These are phyloP conservation scores for Periophthalmus modestus DNA, from an alignment of 2,113 vertebrate genomes.

Conservation along the genomic window DNA sequence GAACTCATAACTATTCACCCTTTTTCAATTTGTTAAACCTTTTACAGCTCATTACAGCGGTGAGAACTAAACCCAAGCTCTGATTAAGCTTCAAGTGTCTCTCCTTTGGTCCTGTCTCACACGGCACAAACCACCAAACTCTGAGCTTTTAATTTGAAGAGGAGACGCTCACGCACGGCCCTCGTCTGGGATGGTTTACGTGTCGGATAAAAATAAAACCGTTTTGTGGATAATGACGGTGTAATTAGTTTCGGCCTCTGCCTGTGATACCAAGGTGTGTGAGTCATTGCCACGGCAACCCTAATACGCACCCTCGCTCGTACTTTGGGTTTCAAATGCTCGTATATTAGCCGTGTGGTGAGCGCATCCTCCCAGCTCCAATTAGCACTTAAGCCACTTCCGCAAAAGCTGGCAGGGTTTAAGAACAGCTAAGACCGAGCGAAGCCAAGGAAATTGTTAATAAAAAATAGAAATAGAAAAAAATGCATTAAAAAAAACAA, in stretches of 20 bases:
- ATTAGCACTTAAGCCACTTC: constrained; percentile 28
- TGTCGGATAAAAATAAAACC: constrained; percentile 11
- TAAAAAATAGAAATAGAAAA: neutral
- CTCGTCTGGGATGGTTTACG: neutral
- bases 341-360: constrained; percentile 40
- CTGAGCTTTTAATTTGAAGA: neutral
- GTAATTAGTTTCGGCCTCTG: constrained; percentile 22
- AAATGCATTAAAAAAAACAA: neutral
- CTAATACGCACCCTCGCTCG: constrained; percentile 33
- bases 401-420: constrained; percentile 12
- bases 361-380: constrained; percentile 29
- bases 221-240: constrained; percentile 11
- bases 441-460: neutral
- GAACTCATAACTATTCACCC: neutral
- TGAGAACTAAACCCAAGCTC: neutral
- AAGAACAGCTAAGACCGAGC: neutral
- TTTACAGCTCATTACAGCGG: neutral
- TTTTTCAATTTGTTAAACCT: constrained; percentile 3
- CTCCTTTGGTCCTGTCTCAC: neutral
- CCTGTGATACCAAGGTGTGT: constrained; percentile 20
- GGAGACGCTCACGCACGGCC: constrained; percentile 5
- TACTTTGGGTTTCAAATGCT: constrained; percentile 51
- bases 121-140: neutral
- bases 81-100: neutral
- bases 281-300: constrained; percentile 20